Evolutionary conservation across 2,113 vertebrate species (phyloP), one percentile per base, ranked within the genome.

Genomic region (Ceuthmochares aereus): DNA sequence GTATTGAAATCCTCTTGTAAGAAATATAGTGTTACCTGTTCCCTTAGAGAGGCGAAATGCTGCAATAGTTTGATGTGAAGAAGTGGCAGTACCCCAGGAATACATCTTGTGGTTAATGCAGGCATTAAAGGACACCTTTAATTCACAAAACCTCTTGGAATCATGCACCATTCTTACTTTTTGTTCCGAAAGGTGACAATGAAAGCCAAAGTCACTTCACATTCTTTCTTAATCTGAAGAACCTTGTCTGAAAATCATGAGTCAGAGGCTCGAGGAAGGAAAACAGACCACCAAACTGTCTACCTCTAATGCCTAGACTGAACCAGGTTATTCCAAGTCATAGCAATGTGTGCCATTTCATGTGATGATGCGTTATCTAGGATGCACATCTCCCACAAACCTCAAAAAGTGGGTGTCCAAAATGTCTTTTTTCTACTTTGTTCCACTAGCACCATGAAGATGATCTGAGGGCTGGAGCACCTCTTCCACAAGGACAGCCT

Each of bases 21-120:
- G 88, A 51, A 85, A 77, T 45, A 66, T 0, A 76, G 43, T 1
- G 1, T 49, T 88, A 62, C 49, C 67, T 69, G 32, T 90, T 90
- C 63, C 84, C 47, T 73, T 9, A 32, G 45, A 23, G 27, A 68
- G 37, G 52, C 22, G 86, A 90, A 84, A 84, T 59, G 60, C 52
- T 86, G 42, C 45, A 74, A 62, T 30, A 26, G 6, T 79, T 93
- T 62, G 72, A 70, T 2, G 3, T 3, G 5, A 73, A 45, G 32
- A 72, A 63, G 40, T 27, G 94, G 42, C 45, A 36, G 72, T 74
- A 95, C 68, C 83, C 79, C 12, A 17, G 88, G 84, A 86, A 93
- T 85, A 63, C 63, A 16, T 62, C 80, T 84, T 55, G 51, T 88
- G 49, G 40, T 66, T 85, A 69, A 49, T 0, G 1, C 52, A 75